Base-by-base conservation (phyloP, 2,797 vertebrate species). In the Xiphorhynchus erythropygius region DNA sequence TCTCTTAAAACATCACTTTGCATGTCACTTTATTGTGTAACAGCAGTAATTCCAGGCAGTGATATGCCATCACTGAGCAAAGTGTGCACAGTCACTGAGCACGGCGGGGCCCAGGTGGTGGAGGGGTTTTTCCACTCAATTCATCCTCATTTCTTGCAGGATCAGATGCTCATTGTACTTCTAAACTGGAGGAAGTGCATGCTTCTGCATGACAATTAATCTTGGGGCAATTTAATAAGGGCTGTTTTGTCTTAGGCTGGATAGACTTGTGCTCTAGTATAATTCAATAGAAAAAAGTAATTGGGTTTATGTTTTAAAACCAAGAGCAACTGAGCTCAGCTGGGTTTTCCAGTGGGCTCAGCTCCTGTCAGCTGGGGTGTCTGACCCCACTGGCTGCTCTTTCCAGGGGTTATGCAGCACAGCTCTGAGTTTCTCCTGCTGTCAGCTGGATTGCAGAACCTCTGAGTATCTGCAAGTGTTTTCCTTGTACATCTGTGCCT, bases 61-160 rank as follows among this genome's bases (percentile, higher is more conserved):
- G 6, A 17, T 7, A 5, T 42, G 47, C 47, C 11, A 10, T 39
- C 28, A 0, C 35, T 18, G 63, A 49, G 55, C 17, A 18, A 12
- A 24, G 41, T 1, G 37, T 4, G 1, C 10, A 1, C 22, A 10
- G 46, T 18, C 12, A 0, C 28, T 49, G 39, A n/a, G 50, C 7
- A 3, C 28, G 3, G 39, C 5, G 32, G 56, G 63, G 71, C 70
- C 24, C 21, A 35, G 14, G 33, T 14, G 37, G 25, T 22, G 30
- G 21, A 62, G 14, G 19, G 32, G 4, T 32, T 33, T 57, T 35
- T 16, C 25, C 33, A 0, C n/a, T 52, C 50, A 9, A 2, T 32
- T 41, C n/a, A 17, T 22, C 53, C 84, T 87, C 18, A 0, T 42
- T 79, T 39, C 46, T 56, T 49, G 42, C 25, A 3, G 7, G 64